These are phyloP conservation scores for Hippasteria phrygiana DNA, from an alignment of 53 echinoderm and acorn worm genomes.

Conservation along the genomic window DNA sequence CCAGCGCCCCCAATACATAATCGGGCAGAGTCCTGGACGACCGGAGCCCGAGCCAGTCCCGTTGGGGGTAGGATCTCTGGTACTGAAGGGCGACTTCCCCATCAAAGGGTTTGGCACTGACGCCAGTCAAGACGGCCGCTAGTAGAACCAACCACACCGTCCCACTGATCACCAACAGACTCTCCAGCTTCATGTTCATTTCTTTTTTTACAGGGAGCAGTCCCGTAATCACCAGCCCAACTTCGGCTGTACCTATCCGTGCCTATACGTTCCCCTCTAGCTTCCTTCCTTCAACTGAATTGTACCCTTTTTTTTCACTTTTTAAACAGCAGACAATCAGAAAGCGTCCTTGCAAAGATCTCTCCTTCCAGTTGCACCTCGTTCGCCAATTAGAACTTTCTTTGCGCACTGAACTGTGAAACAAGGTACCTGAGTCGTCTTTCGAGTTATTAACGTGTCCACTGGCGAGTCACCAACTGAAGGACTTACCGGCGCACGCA, in stretches of 20 bases:
- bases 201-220: not conserved
- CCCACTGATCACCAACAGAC: conserved; percentile 19
- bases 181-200: conserved; percentile 48
- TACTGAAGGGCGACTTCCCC: not conserved
- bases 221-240: conserved; percentile 11
- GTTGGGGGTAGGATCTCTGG: not conserved
- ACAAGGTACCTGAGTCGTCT: not conserved
- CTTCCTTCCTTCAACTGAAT: conserved; percentile 6
- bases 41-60: not conserved
- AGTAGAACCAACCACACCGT: conserved; percentile 32
- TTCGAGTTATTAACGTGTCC: not conserved
- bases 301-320: not conserved
- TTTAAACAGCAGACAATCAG: not conserved
- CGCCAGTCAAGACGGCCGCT: conserved; percentile 24
- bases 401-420: conserved; percentile 35
- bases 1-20: conserved; percentile 45
- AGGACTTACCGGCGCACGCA: not conserved
- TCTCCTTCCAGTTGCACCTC: conserved; percentile 1
- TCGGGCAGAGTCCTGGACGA: conserved; percentile 44
- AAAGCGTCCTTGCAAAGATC: conserved; percentile 15
- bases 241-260: not conserved
- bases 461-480: conserved; percentile 36
- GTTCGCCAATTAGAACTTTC: not conserved
- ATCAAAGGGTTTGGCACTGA: conserved; percentile 33
- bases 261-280: not conserved